Conservation (phyloP, 2,888 invertebrate genomes). For the Lepidochrysops patricia region DNA sequence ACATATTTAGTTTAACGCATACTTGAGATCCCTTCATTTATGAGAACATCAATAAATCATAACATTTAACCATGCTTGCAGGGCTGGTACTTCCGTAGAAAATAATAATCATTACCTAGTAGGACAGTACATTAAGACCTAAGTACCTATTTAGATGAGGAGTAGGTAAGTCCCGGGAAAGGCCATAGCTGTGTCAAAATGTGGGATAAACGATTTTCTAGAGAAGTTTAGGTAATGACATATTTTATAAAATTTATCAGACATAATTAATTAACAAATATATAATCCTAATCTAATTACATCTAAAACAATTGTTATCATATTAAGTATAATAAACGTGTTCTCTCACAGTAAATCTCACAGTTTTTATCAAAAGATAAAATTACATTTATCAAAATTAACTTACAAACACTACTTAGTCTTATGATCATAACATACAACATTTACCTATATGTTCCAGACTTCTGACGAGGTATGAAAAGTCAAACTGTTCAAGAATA, state of each 20-base stretch:
- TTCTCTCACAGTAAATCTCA: not conserved
- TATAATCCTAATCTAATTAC: not conserved
- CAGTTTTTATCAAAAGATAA: not conserved
- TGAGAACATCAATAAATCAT: not conserved
- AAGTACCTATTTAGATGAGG: not conserved
- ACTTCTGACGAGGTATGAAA: no score
- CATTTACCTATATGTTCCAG: no score
- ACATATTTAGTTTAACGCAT: not conserved
- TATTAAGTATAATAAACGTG: not conserved
- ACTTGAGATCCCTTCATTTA: not conserved
- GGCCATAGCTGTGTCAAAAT: no score
- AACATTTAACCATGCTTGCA: not conserved
- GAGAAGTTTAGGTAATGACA: no score
- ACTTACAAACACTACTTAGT: no score
- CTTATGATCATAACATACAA: no score
- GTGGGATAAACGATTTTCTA: no score
- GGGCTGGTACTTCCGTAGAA: not conserved
- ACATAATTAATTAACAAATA: not conserved
- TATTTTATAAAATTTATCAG: no score
- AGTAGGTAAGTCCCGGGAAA: no score
- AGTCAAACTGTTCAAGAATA: no score
- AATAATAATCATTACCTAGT: not conserved
- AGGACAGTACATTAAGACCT: not conserved
- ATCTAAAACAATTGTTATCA: not conserved
- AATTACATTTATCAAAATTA: no score